Conservation (phyloP, 2,888 invertebrate species). For the Carcina quercana region DNA sequence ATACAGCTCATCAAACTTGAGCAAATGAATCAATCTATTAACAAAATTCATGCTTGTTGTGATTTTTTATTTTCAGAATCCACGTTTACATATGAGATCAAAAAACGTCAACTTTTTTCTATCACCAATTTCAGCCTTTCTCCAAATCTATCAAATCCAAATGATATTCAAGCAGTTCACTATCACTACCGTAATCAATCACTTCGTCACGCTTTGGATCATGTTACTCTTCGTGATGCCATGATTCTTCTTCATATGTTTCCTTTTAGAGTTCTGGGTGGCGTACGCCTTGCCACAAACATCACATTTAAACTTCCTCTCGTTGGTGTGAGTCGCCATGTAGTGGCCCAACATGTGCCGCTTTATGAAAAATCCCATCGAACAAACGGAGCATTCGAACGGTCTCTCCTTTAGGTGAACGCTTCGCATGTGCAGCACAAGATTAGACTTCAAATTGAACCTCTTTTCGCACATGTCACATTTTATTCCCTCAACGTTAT, state of each 20-base stretch:
- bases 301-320: conserved; percentile 73
- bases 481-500: conserved; percentile 57
- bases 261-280: conserved; percentile 54
- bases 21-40: no score
- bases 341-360: conserved; percentile 66
- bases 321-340: conserved; percentile 63
- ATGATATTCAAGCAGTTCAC: no score
- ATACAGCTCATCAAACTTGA: no score
- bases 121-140: no score
- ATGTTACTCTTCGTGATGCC: conserved; percentile 33
- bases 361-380: conserved; percentile 62
- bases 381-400: conserved; percentile 59
- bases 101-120: no score
- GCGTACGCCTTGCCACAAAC: conserved; percentile 74
- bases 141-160: no score
- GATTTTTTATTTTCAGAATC: no score
- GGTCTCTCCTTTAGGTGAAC: conserved; percentile 60
- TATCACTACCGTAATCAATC: conserved; percentile 4
- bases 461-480: conserved; percentile 58
- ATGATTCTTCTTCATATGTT: conserved; percentile 64
- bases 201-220: conserved; percentile 19
- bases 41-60: no score
- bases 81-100: no score
- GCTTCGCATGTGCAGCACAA: conserved; percentile 55
- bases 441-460: conserved; percentile 59